Conservation (phyloP, 2,797 vertebrate species). For the Knipowitschia caucasica region DNA sequence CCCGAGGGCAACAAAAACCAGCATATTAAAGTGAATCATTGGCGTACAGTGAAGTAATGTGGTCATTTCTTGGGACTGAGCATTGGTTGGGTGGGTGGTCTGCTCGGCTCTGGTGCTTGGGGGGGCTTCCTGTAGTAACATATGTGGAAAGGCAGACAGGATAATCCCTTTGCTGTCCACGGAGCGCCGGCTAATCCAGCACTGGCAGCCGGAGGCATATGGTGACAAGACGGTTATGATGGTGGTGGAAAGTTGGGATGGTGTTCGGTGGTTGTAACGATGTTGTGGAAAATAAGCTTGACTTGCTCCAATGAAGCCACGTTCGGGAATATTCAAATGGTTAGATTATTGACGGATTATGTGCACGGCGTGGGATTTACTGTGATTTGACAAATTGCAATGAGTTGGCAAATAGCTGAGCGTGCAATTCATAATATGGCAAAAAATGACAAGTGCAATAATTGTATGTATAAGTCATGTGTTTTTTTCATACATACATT, state of each 20-base stretch:
- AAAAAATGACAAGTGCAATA: too few relatives aligned
- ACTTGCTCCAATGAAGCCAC: not conserved
- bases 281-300: not conserved
- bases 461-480: too few relatives aligned
- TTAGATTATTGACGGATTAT: too few relatives aligned
- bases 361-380: too few relatives aligned
- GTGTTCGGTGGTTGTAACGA: not conserved
- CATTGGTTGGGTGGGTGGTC: slow-evolving; percentile 37
- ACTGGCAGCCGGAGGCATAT: slow-evolving; percentile 23
- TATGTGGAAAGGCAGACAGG: slow-evolving; percentile 69
- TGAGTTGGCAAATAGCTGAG: too few relatives aligned
- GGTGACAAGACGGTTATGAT: slow-evolving; percentile 16
- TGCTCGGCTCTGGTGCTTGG: slow-evolving; percentile 23
- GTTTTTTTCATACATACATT: too few relatives aligned
- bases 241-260: slow-evolving; percentile 11
- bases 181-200: slow-evolving; percentile 26
- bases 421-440: too few relatives aligned
- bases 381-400: too few relatives aligned
- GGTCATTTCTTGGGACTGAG: slow-evolving; percentile 28
- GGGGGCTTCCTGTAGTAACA: slow-evolving; percentile 61
- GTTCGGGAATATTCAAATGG: too few relatives aligned
- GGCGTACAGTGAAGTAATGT: slow-evolving; percentile 19
- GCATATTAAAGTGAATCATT: slow-evolving; percentile 14
- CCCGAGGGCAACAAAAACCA: slow-evolving; percentile 16
- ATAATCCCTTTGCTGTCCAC: slow-evolving; percentile 65